Evolutionary conservation across 2,113 vertebrate genomes (phyloP), one percentile per base, ranked within the genome.

Genomic region (Oryzias melastigma): DNA sequence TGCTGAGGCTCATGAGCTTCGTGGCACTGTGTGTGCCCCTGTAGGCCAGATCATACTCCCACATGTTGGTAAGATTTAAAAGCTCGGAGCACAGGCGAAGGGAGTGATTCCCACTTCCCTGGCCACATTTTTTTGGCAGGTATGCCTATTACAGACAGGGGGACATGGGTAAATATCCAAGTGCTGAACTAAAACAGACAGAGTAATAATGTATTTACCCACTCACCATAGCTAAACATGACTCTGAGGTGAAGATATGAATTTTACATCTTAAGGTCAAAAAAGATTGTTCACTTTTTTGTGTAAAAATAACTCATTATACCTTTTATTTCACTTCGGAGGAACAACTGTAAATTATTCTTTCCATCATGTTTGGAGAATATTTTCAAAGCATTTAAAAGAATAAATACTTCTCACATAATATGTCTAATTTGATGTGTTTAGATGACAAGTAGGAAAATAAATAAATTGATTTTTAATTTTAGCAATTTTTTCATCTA

Each of bases 31-130:
- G 73, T 56, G 62, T 68, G 68, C 24, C 80, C 85, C 76, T 68
- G 75, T 50, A 70, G 82, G 68, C 72, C 76, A 77, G 81, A 75
- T 80, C 67, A 55, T 51, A 74, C 83, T 78, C 78, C 84, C 77
- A 82, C 80, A 69, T 81, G 68, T 70, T 75, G 61, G 71, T 57
- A 68, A 78, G 78, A 79, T 74, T 72, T 47, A 62, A 65, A 49
- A 67, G 71, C 62, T 66, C 62, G 17, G 52, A 79, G 68, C 58
- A 70, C 75, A 73, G 57, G 53, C 55, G 65, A 54, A 53, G 43
- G 70, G 73, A 75, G 59, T 51, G 53, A 62, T 65, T 47, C 55
- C 62, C 52, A 24, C 52, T 65, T 22, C 62, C 55, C 63, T 40
- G 57, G 46, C 47, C 47, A 40, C 22, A 41, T 41, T 56, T 65